Percentiles rank a stretch among this genome's conserved stretches.
Conservation (phyloP, 2,113 vertebrate species). For the Cochlearius cochlearius region DNA sequence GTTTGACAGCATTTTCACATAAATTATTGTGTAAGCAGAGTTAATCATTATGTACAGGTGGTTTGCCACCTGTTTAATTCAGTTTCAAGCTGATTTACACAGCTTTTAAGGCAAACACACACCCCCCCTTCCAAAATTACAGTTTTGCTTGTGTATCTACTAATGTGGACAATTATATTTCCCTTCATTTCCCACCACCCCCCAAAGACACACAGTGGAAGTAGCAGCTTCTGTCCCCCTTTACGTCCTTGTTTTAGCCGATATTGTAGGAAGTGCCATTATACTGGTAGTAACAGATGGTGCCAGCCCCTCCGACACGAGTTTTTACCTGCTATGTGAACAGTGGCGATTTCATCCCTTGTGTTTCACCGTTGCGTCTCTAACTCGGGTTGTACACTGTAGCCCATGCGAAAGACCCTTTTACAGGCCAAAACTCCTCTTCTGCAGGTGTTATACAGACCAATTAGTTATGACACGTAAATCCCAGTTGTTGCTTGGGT, state of each 20-base stretch:
- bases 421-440: neutral
- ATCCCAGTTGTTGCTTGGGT: neutral
- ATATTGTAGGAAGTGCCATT: neutral
- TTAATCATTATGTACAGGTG: slow-evolving; percentile 74
- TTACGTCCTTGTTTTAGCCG: neutral
- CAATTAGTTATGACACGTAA: neutral
- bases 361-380: neutral
- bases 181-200: neutral
- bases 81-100: slow-evolving; percentile 67
- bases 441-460: neutral
- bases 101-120: slow-evolving; percentile 54
- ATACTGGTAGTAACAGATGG: neutral
- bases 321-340: neutral
- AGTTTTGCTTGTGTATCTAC: slow-evolving; percentile 29
- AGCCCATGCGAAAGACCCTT: neutral
- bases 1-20: slow-evolving; percentile 67
- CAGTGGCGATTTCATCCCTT: neutral
- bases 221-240: neutral
- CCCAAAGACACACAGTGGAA: neutral
- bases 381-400: neutral
- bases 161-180: slow-evolving; percentile 28
- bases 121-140: slow-evolving; percentile 5
- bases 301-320: neutral
- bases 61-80: slow-evolving; percentile 73
- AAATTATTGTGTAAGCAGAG: slow-evolving; percentile 67